phyloP scores from a whole-genome alignment of 2,888 invertebrate species.

The Gymnoscelis rufifasciata region DNA sequence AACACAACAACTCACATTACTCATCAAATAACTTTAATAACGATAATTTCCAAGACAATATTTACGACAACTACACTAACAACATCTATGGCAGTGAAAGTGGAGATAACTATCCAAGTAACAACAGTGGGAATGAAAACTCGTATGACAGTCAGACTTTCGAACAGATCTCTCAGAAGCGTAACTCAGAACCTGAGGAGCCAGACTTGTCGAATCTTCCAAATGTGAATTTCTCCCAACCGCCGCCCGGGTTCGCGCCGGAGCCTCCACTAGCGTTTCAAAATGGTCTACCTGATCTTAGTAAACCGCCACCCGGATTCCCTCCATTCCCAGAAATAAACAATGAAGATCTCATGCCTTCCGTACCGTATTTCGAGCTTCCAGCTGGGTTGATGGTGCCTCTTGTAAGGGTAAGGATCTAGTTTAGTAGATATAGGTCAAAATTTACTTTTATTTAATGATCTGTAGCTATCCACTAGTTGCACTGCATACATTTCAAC shows the following conservation, averaged over 20 bases:
- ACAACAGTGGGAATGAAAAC: conserved; percentile 74
- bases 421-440: no score
- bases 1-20: conserved; percentile 53
- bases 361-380: conserved; percentile 96
- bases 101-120: conserved; percentile 65
- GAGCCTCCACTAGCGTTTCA: conserved; percentile 67
- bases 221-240: conserved; percentile 70
- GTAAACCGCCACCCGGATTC: conserved; percentile 92
- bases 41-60: conserved; percentile 52
- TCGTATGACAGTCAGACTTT: conserved; percentile 71
- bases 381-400: conserved; percentile 99
- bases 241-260: conserved; percentile 68
- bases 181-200: conserved; percentile 49
- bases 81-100: conserved; percentile 64
- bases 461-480: no score
- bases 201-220: conserved; percentile 58
- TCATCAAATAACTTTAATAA: conserved; percentile 56
- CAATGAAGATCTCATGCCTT: conserved; percentile 89
- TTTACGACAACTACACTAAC: conserved; percentile 56
- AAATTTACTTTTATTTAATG: no score
- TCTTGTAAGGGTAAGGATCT: conserved; percentile 85
- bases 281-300: conserved; percentile 87
- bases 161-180: conserved; percentile 59
- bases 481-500: no score
- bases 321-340: conserved; percentile 69